Conservation (phyloP, 2,888 invertebrate species). For the Sphaerophoria taeniata region DNA sequence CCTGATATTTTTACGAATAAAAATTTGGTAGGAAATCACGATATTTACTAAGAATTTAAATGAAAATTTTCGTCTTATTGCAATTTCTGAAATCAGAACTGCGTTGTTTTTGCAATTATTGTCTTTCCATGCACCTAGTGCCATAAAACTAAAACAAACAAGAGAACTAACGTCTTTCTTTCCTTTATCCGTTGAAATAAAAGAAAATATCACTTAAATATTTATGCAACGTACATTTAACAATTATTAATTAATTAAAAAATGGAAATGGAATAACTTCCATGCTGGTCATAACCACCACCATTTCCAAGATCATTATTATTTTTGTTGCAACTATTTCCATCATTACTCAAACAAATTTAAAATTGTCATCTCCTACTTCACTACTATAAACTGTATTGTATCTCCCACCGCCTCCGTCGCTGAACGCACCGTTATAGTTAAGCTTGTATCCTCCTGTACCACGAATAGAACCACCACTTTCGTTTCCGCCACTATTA, state of each 20-base stretch:
- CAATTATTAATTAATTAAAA: constrained; percentile 60
- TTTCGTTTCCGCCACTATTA: constrained; percentile 35
- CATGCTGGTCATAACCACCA: constrained; percentile 2
- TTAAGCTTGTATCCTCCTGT: constrained; percentile 2
- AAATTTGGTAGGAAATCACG: no score
- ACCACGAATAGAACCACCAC: neutral
- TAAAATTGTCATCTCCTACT: constrained; percentile 22
- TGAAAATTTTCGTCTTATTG: no score
- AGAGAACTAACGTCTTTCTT: neutral
- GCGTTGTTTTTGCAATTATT: no score
- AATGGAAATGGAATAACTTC: constrained; percentile 27
- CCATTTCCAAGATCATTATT: neutral
- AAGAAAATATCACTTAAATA: neutral
- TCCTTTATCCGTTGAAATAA: neutral
- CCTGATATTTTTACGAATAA: no score
- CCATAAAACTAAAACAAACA: no score
- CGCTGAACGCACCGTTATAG: constrained; percentile 42
- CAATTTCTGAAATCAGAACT: no score
- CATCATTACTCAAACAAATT: constrained; percentile 25
- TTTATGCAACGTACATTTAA: neutral
- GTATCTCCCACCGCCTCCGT: constrained; percentile 47
- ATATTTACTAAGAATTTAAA: no score
- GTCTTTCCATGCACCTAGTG: no score
- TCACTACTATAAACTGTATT: constrained; percentile 34
- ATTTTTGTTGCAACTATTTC: constrained; percentile 38